Base-by-base conservation (phyloP, 1,140 invertebrate genomes). In the Stratiolaelaps scimitus region DNA sequence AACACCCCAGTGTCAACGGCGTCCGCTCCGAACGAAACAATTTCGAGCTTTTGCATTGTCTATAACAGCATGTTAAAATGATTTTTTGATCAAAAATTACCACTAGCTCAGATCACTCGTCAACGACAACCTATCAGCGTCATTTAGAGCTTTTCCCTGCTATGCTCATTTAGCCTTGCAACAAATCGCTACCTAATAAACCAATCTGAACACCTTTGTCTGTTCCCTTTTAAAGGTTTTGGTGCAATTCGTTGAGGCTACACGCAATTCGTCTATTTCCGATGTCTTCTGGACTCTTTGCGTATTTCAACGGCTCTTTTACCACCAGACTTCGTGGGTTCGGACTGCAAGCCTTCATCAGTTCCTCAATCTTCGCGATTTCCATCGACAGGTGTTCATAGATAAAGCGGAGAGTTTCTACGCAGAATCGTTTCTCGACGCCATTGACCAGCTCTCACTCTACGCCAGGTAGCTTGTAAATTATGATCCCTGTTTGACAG, bases 271-370 rank as follows among this genome's bases (percentile, higher is more conserved):
- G 23, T 17, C 13, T 26, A 29, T 2, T 15, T 20, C 53, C 1
- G 53, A 60, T 2, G 53, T 60, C 13, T 34, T 34, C 2, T 60
- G 53, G 53, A 60, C 23, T 26, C 26, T 60, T 15, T 20, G 26
- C 26, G 53, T 60, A 5, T 60, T 60, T 34, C 53, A 34, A 26
- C 53, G 53, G 4, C 20, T 60, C 15, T 60, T 60, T 34, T 29
- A 60, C 23, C 53, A 60, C 53, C 53, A n/a, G 23, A 60, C 53
- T 26, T 29, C 53, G 2, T 60, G 53, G 53, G 53, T 60, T 15
- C 26, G 34, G 15, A 20, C 26, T 15, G 15, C 26, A 34, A 60
- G 53, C 26, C 23, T 60, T 23, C 53, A 23, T 20, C 10, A 29
- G 13, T 60, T 60, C 10, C 20, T 60, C 34, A 4, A 10, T 26